Evolutionary conservation across 2,113 vertebrate genomes (phyloP).

Genomic region (Thryonomys swinderianus): DNA sequence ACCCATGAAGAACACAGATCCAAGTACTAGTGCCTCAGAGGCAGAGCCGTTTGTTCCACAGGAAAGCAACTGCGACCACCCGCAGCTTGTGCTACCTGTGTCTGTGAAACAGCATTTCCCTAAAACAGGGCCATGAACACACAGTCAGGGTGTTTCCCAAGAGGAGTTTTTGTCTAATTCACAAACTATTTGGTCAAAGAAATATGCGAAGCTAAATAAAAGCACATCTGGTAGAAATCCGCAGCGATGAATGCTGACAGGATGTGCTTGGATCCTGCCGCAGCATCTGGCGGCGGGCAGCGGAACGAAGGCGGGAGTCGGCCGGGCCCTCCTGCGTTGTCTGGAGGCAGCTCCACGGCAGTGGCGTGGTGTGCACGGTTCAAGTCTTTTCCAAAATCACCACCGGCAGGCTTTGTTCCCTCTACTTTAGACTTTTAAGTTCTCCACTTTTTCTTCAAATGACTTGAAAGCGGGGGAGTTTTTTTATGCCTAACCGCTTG

Average conservation of each 20-base stretch:
- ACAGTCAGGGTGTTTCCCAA: slow-evolving; percentile 51
- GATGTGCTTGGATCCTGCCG: slow-evolving; percentile 80
- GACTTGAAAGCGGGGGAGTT: neutral
- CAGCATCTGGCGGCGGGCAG: slow-evolving; percentile 87
- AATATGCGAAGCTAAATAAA: slow-evolving; percentile 83
- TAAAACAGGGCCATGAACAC: neutral
- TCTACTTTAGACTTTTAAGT: slow-evolving; percentile 91
- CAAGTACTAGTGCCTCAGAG: neutral
- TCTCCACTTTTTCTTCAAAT: neutral
- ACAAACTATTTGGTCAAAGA: slow-evolving; percentile 83
- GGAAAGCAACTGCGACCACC: neutral
- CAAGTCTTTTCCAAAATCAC: slow-evolving; percentile 88
- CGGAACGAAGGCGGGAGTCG: slow-evolving; percentile 79
- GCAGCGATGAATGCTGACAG: slow-evolving; percentile 74
- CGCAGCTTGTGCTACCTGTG: neutral
- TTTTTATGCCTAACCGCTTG: neutral
- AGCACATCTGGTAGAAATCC: slow-evolving; percentile 82
- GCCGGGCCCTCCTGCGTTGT: slow-evolving; percentile 87
- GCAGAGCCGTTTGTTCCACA: slow-evolving; percentile 17
- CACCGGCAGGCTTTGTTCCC: slow-evolving; percentile 84
- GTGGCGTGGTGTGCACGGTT: slow-evolving; percentile 85
- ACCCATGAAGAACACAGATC: slow-evolving; percentile 7
- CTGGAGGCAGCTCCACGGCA: slow-evolving; percentile 83
- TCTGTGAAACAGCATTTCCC: neutral
- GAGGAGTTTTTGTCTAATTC: slow-evolving; percentile 71